Base-by-base conservation (phyloP, 1,140 invertebrate species). In the Camponotus vicinus region DNA sequence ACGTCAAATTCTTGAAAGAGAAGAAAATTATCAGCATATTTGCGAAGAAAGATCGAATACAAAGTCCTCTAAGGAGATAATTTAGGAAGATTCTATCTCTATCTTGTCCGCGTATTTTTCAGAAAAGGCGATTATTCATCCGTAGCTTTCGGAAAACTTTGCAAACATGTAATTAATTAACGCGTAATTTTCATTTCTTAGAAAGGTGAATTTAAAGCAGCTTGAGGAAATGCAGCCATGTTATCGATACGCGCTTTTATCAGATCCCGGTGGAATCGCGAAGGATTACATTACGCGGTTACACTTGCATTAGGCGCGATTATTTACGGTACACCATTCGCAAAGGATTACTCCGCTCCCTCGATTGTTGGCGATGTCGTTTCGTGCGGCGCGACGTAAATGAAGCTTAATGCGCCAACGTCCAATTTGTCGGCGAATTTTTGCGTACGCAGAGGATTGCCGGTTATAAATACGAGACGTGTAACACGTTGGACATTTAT, bases 371-470 rank as follows among this genome's bases (percentile, higher is more conserved):
- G 37, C 70, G 13, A n/a, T 52, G 64, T 49, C 70, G 57, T 15
- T 42, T 32, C 8, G 9, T 45, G 42, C 42, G 42, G 42, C 40
- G 21, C 59, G 32, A 37, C 37, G 40, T 34, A 86, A 82, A 87
- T 52, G 57, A 67, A 87, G 66, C 37, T 49, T 45, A 86, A 79
- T 76, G 82, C 73, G n/a, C 57, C 70, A 86, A 63, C 77, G 61
- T 87, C 82, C 86, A 88, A 89, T 89, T 89, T 89, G 88, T 89
- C 88, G 88, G 88, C 64, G 49, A 69, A 88, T 83, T 86, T 88
- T 88, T 82, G 86, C 85, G 76, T 69, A 21, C 87, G 45, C 70
- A 70, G 45, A 55, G 32, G 34, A 89, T 89, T 77, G 84, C 57
- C 32, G 52, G 77, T 89, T 89, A 69, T 89, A 89, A 89, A 89